Evolutionary conservation across 1,140 invertebrate genomes (phyloP), one percentile per base, ranked within the genome.

Genomic region (Paralvinella palmiformis): DNA sequence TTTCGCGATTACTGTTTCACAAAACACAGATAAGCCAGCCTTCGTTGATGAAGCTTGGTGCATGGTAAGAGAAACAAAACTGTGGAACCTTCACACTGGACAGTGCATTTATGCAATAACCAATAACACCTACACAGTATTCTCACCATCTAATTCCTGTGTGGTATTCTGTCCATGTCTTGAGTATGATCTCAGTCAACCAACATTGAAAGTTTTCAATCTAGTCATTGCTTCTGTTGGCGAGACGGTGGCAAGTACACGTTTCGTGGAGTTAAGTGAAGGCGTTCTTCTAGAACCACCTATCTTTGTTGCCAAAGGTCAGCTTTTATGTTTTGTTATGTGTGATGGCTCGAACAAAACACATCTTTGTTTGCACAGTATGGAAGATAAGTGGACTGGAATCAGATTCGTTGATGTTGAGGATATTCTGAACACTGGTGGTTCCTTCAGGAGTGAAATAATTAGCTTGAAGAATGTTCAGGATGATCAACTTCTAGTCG

Each of bases 161-260:
- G 59, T 69, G 20, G 65, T 69, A 3, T 68, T 74, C 52, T 62
- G 72, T 13, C 67, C 69, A 10, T 69, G 67, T 35, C 60, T 65
- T 4, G 66, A 66, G 29, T 65, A 72, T 53, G 69, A 66, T 20
- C 53, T 50, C 15, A 63, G 56, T 48, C 72, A 76, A 33, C 75
- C 72, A 72, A 65, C 52, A 27, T 59, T 68, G 22, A 76, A 73
- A 53, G 63, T 62, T 0, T 74, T 74, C 55, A 62, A 67, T 24
- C 63, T 67, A 45, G 53, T 68, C 27, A 48, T 73, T 10, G 52
- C 66, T 13, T 62, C 68, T 7, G 7, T 29, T 10, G 50, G 37
- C 37, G n/a, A 22, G 48, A 52, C 48, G 31, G 48, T 57, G 55
- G 55, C 33, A 24, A 60, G 33, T 13, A 41, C 33, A 22, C 22